phyloP scores from a whole-genome alignment of 2,113 vertebrate genomes.

The Hirundichthys speculiger region DNA sequence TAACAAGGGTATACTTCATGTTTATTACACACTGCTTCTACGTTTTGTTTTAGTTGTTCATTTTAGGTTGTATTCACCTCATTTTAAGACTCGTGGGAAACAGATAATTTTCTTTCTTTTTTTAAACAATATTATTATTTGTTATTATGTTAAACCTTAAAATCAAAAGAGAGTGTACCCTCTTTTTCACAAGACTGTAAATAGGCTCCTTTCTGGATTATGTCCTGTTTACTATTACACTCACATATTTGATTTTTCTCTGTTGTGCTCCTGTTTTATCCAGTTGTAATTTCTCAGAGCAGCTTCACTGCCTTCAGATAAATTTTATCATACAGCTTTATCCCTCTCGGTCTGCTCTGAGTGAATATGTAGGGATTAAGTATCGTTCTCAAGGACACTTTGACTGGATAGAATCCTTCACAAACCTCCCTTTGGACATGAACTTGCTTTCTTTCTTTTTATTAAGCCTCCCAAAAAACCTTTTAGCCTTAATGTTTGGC shows the following conservation, averaged over 20 bases:
- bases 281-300: too few relatives aligned
- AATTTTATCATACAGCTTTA: neutral
- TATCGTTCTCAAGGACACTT: slow-evolving; percentile 31
- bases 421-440: slow-evolving; percentile 28
- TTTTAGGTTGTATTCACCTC: too few relatives aligned
- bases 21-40: too few relatives aligned
- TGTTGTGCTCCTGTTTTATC: neutral
- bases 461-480: slow-evolving; percentile 38
- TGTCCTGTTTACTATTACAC: slow-evolving; percentile 27
- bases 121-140: too few relatives aligned
- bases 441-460: slow-evolving; percentile 38
- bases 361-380: slow-evolving; percentile 20
- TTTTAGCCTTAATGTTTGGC: slow-evolving; percentile 45
- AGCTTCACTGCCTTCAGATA: too few relatives aligned
- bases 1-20: too few relatives aligned
- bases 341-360: neutral
- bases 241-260: neutral
- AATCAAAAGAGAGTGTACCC: too few relatives aligned
- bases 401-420: slow-evolving; percentile 37
- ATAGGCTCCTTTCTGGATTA: slow-evolving; percentile 14
- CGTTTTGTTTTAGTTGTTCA: too few relatives aligned
- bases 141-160: too few relatives aligned
- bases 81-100: too few relatives aligned
- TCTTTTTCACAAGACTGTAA: too few relatives aligned
- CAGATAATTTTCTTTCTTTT: too few relatives aligned